Conservation (phyloP, 2,888 invertebrate species). For the Tachina fera region DNA sequence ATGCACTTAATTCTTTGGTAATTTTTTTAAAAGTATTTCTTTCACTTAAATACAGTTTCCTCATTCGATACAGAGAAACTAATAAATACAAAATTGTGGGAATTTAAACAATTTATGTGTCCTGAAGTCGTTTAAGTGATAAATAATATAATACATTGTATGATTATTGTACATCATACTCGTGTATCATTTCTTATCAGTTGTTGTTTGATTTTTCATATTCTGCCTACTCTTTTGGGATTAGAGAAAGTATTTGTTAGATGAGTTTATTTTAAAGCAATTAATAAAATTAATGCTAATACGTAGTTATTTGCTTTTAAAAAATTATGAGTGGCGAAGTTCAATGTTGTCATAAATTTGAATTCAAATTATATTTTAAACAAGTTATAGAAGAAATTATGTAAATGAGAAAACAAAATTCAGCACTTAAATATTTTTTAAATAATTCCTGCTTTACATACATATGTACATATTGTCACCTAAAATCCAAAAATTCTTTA, state of each 20-base stretch:
- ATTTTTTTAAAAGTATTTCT: slow-evolving; percentile 8
- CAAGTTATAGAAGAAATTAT: no score
- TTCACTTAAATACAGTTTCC: slow-evolving; percentile 39
- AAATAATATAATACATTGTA: slow-evolving; percentile 18
- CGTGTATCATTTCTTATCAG: slow-evolving; percentile 41
- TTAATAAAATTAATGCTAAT: slow-evolving; percentile 52
- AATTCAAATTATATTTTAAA: slow-evolving; percentile 27
- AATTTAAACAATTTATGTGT: slow-evolving; percentile 54
- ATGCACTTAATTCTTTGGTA: not conserved
- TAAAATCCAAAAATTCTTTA: no score
- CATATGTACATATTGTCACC: no score
- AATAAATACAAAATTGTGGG: slow-evolving; percentile 26
- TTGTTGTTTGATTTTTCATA: slow-evolving; percentile 35
- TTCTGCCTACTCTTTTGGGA: slow-evolving; percentile 24
- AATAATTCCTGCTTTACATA: no score
- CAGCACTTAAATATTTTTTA: no score
- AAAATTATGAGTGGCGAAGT: slow-evolving; percentile 36
- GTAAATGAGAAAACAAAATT: no score
- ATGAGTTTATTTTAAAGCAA: slow-evolving; percentile 15
- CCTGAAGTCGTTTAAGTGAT: slow-evolving; percentile 38
- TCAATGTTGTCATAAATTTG: slow-evolving; percentile 33
- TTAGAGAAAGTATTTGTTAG: not conserved
- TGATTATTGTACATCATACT: slow-evolving; percentile 8
- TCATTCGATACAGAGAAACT: not conserved
- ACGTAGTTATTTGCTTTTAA: not conserved